These are phyloP conservation scores for Rhinichthys osculus DNA, from an alignment of 2,797 vertebrate species.

Conservation along the genomic window DNA sequence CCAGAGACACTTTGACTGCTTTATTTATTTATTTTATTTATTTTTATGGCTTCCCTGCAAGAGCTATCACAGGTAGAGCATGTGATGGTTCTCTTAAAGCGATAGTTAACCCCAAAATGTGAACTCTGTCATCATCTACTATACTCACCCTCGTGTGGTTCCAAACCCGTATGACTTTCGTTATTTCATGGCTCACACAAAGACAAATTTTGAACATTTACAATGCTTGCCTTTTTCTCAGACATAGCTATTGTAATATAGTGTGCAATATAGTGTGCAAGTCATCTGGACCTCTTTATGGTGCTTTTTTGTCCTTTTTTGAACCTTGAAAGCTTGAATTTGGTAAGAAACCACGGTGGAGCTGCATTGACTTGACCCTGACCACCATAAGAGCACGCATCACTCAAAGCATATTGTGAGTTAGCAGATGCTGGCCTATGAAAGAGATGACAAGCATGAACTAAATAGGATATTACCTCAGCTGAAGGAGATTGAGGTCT, in stretches of 20 bases:
- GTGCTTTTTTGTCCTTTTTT: neutral
- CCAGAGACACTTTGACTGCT: conserved; percentile 66
- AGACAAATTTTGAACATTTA: neutral
- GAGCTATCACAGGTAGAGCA: conserved; percentile 65
- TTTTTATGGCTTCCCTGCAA: conserved; percentile 67
- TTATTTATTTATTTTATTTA: conserved; percentile 67
- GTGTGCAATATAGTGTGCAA: neutral
- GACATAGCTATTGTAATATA: neutral
- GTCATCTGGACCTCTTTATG: too few species aligned
- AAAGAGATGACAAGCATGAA: conserved; percentile 46
- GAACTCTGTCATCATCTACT: neutral
- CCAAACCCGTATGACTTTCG: neutral
- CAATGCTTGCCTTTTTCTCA: neutral
- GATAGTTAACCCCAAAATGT: neutral
- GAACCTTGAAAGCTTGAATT: neutral
- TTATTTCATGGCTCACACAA: neutral
- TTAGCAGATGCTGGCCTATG: conserved; percentile 36
- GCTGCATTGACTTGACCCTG: conserved; percentile 50
- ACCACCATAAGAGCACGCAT: conserved; percentile 53
- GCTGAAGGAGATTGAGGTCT: conserved; percentile 51
- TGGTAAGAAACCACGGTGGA: neutral
- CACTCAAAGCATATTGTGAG: conserved; percentile 46
- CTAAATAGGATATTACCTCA: conserved; percentile 54
- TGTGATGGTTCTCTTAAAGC: conserved; percentile 3
- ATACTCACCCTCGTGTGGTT: neutral